These are phyloP conservation scores for Pinctada fucata DNA, from an alignment of 2,888 invertebrate genomes.

Conservation along the genomic window DNA sequence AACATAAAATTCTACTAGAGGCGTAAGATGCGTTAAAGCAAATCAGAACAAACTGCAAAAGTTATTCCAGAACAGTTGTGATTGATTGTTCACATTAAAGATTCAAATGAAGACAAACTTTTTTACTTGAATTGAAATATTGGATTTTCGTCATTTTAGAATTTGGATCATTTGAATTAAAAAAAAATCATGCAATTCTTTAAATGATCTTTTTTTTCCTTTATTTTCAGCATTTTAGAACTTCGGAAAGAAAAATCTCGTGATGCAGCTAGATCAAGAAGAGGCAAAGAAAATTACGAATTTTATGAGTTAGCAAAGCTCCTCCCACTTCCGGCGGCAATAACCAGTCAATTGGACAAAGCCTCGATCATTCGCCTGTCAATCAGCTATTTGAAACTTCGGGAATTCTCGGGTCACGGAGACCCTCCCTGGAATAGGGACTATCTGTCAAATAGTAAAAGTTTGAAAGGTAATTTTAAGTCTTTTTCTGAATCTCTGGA, in stretches of 20 bases:
- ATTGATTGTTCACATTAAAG: too few relatives aligned
- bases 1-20: too few relatives aligned
- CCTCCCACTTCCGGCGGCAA: constrained; percentile 93
- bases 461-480: constrained; percentile 59
- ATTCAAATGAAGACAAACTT: too few relatives aligned
- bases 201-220: too few relatives aligned
- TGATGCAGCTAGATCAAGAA: constrained; percentile 94
- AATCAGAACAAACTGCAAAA: too few relatives aligned
- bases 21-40: too few relatives aligned
- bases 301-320: constrained; percentile 95
- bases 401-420: constrained; percentile 96
- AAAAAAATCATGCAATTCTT: too few relatives aligned
- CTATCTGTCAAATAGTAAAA: constrained; percentile 51
- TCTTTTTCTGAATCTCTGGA: background rate
- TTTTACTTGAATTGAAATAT: too few relatives aligned
- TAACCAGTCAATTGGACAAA: constrained; percentile 97
- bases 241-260: constrained; percentile 94
- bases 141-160: too few relatives aligned
- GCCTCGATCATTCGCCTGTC: constrained; percentile 96
- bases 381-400: constrained; percentile 96
- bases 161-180: too few relatives aligned
- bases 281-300: constrained; percentile 98
- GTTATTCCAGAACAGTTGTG: too few relatives aligned
- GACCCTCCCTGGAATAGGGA: constrained; percentile 93
- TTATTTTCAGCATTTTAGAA: constrained; percentile 72